Evolutionary conservation across 2,113 vertebrate species (phyloP).

Genomic region (Notarius quadriscutis): DNA sequence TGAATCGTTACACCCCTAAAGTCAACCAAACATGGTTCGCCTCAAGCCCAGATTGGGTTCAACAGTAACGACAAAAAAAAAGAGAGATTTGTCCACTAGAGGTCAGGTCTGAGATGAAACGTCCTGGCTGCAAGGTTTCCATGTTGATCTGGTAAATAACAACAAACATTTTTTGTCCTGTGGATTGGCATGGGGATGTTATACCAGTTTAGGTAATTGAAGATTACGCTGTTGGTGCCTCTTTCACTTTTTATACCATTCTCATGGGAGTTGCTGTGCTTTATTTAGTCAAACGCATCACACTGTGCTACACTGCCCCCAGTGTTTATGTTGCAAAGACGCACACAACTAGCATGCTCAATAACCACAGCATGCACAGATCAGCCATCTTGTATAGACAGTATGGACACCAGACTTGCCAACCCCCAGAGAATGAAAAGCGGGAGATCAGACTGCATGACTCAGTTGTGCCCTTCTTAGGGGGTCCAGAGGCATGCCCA

Average conservation of each 20-base stretch:
- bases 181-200: neutral
- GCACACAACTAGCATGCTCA: neutral
- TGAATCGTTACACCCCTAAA: no score
- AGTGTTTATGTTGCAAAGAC: neutral
- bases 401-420: no score
- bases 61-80: no score
- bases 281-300: neutral
- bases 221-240: neutral
- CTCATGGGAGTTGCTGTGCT: neutral
- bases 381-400: neutral
- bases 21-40: no score
- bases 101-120: neutral
- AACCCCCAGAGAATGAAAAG: no score
- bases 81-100: neutral
- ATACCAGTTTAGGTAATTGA: neutral
- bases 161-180: neutral
- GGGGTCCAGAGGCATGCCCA: no score
- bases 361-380: neutral
- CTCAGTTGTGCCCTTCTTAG: no score
- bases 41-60: no score
- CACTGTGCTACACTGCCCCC: neutral
- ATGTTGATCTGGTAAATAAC: neutral
- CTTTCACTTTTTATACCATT: neutral
- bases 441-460: no score
- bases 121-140: neutral